phyloP scores from a whole-genome alignment of 2,888 invertebrate species.

The Altica lythri region DNA sequence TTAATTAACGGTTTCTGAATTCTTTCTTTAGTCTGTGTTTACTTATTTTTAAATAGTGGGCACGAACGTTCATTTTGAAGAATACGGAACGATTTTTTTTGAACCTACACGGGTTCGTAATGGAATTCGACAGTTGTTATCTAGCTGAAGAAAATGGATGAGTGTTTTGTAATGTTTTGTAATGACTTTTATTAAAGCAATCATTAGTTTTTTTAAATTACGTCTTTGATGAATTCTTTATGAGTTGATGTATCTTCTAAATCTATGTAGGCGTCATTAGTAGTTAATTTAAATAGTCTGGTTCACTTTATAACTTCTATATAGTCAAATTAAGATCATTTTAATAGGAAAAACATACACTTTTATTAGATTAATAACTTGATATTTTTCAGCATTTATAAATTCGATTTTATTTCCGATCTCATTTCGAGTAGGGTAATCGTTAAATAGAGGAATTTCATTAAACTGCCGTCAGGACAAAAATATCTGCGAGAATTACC shows the following conservation, averaged over 20 bases:
- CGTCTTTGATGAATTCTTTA: background rate
- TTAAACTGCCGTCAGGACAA: constrained; percentile 11
- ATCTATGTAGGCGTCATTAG: background rate
- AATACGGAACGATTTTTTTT: constrained; percentile 16
- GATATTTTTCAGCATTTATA: too few relatives aligned
- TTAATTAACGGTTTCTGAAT: constrained; percentile 28
- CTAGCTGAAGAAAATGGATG: constrained; percentile 4
- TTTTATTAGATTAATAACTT: too few relatives aligned
- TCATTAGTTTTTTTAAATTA: constrained; percentile 14
- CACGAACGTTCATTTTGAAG: constrained; percentile 15
- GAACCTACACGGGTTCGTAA: constrained; percentile 3
- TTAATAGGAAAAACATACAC: too few relatives aligned
- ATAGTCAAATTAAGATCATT: too few relatives aligned
- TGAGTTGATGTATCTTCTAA: background rate
- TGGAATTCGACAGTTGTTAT: constrained; percentile 8
- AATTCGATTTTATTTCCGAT: too few relatives aligned
- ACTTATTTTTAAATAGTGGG: constrained; percentile 21
- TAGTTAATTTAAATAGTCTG: too few relatives aligned
- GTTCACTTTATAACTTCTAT: too few relatives aligned
- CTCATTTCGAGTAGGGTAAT: constrained; percentile 3
- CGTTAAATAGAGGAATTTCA: constrained; percentile 2
- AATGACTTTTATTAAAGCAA: constrained; percentile 12
- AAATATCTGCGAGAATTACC: constrained; percentile 22
- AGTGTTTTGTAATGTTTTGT: constrained; percentile 13
- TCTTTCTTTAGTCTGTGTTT: constrained; percentile 20